Base-by-base conservation (phyloP, 1,140 invertebrate species). In the Orchesella cincta region DNA sequence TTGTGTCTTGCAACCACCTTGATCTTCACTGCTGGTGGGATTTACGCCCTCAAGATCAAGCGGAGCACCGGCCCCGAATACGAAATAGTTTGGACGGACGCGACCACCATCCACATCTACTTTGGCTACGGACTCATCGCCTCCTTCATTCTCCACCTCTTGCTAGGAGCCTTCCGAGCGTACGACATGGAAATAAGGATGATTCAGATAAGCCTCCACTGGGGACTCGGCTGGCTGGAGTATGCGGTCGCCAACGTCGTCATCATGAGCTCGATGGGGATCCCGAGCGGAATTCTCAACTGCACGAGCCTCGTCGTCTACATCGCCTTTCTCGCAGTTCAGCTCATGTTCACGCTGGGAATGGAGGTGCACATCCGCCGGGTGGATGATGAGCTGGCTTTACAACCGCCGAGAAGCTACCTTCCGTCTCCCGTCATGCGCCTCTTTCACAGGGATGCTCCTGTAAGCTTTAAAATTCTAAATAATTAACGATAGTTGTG, bases 21-120 rank as follows among this genome's bases (percentile, higher is more conserved):
- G 0, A 31, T 76, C 64, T 73, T 76, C 51, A 76, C 52, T 23
- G 0, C 73, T 3, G 75, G 75, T 0, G 75, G 75, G 2, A 76
- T 76, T 28, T 72, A 34, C 52, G 36, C 39, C 2, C 29, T 76
- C 3, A 46, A 73, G 46, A 23, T 72, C 16, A 72, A 76, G 34
- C 14, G 3, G 36, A 14, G 29, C 62, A 16, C 28, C 2, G n/a
- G 23, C 5, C 8, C 8, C 8, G 3, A 3, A 12, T 33, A 29
- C 64, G 12, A 34, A 33, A 5, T 70, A 1, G 26, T 33, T 5
- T 70, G 33, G 28, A 70, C 28, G n/a, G 33, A 70, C 64, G 28
- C 64, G 12, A 70, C 28, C 16, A 33, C 3, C 20, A 18, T 16
- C n/a, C 36, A 46, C 36, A 73, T 39, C 14, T 39, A 26, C 18